Evolutionary conservation across 2,113 vertebrate genomes (phyloP).

Genomic region (Atlantisia rogersi): DNA sequence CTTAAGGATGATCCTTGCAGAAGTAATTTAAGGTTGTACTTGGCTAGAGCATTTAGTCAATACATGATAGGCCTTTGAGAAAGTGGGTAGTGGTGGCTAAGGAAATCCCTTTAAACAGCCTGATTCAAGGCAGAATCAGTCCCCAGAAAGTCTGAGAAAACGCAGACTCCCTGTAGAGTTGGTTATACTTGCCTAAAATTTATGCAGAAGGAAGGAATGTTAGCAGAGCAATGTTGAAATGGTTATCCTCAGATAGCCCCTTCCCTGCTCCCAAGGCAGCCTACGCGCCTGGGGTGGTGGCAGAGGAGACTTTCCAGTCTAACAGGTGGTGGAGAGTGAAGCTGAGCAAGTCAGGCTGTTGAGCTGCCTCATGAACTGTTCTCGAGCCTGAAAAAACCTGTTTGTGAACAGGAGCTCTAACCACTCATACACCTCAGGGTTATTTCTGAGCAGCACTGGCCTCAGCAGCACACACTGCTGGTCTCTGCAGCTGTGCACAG

Average conservation of each 20-base stretch:
- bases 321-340: rapidly evolving
- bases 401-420: rapidly evolving
- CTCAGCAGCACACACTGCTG: rapidly evolving
- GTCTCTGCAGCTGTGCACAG: background rate
- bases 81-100: background rate
- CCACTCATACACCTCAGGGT: rapidly evolving
- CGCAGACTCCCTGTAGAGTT: background rate
- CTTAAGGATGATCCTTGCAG: background rate
- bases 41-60: background rate
- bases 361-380: rapidly evolving
- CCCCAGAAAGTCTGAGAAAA: background rate
- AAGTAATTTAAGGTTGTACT: background rate
- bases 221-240: background rate
- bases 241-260: rapidly evolving
- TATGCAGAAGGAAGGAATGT: background rate
- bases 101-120: background rate
- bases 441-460: background rate
- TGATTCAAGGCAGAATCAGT: rapidly evolving
- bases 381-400: no score
- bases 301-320: background rate
- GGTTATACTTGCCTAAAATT: background rate
- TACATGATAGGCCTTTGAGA: background rate
- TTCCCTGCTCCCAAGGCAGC: background rate
- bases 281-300: rapidly evolving
- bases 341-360: background rate